Conservation (phyloP, 2,888 invertebrate species). For the Pantelozetes paolii region DNA sequence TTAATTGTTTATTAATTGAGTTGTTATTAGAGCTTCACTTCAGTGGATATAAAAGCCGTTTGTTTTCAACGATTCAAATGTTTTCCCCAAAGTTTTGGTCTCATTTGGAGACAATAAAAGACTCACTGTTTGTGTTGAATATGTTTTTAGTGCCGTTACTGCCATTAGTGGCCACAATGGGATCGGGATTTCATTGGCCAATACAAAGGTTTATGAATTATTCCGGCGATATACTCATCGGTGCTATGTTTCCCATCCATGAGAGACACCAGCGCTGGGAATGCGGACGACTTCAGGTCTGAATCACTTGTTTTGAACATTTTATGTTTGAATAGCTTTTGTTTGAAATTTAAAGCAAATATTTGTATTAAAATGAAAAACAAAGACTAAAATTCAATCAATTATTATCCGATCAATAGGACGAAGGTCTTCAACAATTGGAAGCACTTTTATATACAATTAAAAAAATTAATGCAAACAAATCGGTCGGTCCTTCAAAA, state of each 20-base stretch:
- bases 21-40: neutral
- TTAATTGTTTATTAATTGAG: neutral
- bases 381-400: neutral
- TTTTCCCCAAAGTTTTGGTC: neutral
- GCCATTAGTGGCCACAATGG: conserved; percentile 41
- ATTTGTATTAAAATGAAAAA: neutral
- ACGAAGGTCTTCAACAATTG: conserved; percentile 66
- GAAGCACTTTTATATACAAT: conserved; percentile 67
- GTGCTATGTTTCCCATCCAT: conserved; percentile 67
- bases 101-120: neutral
- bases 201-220: conserved; percentile 47
- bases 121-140: neutral
- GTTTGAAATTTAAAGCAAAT: conserved; percentile 41
- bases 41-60: neutral
- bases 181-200: conserved; percentile 42
- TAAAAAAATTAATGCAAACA: conserved; percentile 62
- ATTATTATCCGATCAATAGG: conserved; percentile 28
- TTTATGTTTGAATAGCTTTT: neutral
- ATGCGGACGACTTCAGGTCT: conserved; percentile 52
- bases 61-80: neutral
- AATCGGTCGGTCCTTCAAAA: conserved; percentile 48
- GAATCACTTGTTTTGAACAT: conserved; percentile 12
- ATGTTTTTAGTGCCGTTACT: conserved; percentile 40
- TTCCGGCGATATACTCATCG: conserved; percentile 63
- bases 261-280: conserved; percentile 55